Evolutionary conservation across 1,140 invertebrate genomes (phyloP).

Genomic region (Anadara kagoshimensis): DNA sequence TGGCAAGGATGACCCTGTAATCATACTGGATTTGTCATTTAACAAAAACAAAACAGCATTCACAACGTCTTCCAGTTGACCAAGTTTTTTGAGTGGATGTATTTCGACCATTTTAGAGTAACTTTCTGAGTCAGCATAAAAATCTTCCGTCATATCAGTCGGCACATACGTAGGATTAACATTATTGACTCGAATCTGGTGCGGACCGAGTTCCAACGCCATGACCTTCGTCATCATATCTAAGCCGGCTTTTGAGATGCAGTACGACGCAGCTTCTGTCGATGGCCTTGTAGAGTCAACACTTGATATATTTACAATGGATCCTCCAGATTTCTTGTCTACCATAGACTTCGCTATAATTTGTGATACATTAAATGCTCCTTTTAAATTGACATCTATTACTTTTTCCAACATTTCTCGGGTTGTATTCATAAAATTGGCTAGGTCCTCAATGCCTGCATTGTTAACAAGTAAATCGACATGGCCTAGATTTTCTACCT

Average conservation of each 20-base stretch:
- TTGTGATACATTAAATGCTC: constrained; percentile 86
- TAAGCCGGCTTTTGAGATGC: constrained; percentile 78
- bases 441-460: too few species aligned
- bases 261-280: constrained; percentile 84
- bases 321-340: constrained; percentile 78
- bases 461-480: too few species aligned
- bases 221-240: constrained; percentile 71
- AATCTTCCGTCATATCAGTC: constrained; percentile 88
- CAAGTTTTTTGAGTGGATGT: too few species aligned
- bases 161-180: constrained; percentile 90
- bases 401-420: constrained; percentile 80
- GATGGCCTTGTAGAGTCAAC: constrained; percentile 81
- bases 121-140: constrained; percentile 84
- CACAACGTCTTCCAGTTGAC: too few species aligned
- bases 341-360: constrained; percentile 82
- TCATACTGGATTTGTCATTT: too few species aligned
- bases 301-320: constrained; percentile 92
- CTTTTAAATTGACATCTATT: constrained; percentile 88
- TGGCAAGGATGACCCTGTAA: too few species aligned
- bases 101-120: too few species aligned
- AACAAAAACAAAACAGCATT: too few species aligned
- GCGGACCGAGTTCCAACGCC: constrained; percentile 78
- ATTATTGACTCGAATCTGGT: constrained; percentile 87
- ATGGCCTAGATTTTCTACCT: too few species aligned
- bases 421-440: constrained; percentile 78